Conservation (phyloP, 2,888 invertebrate species). For the Aspidapion aeneum region DNA sequence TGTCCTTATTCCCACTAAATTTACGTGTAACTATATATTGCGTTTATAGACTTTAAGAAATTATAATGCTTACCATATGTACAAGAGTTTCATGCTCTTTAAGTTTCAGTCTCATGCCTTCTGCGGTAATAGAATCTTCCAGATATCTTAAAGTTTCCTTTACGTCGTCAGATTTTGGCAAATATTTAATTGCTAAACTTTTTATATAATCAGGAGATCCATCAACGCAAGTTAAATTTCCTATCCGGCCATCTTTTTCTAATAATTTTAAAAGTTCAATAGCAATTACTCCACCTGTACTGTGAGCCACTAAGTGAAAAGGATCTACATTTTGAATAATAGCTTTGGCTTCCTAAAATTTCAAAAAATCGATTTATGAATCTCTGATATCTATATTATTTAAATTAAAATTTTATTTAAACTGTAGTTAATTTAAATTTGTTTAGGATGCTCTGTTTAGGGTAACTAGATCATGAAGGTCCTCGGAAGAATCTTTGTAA, state of each 20-base stretch:
- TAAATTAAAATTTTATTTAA: no score
- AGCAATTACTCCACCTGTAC: conserved; percentile 76
- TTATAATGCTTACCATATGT: background rate
- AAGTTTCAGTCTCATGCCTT: background rate
- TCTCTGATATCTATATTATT: no score
- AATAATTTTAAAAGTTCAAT: conserved; percentile 72
- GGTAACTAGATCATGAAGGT: no score
- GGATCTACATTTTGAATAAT: conserved; percentile 40
- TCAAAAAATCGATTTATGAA: no score
- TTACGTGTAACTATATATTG: no score
- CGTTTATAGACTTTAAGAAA: no score
- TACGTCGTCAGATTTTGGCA: background rate
- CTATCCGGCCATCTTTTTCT: conserved; percentile 62
- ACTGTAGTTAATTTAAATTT: no score
- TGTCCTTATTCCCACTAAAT: no score
- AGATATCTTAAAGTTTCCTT: background rate
- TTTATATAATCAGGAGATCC: conserved; percentile 65
- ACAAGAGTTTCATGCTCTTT: background rate
- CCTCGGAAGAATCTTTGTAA: no score
- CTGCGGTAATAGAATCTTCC: background rate
- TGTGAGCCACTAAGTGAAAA: conserved; percentile 84
- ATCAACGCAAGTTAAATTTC: conserved; percentile 71
- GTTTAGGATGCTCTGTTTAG: no score
- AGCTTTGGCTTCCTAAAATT: background rate
- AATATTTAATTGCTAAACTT: conserved; percentile 8